Base-by-base conservation (phyloP, 1,140 invertebrate genomes). In the Panagrolaimus sp. region DNA sequence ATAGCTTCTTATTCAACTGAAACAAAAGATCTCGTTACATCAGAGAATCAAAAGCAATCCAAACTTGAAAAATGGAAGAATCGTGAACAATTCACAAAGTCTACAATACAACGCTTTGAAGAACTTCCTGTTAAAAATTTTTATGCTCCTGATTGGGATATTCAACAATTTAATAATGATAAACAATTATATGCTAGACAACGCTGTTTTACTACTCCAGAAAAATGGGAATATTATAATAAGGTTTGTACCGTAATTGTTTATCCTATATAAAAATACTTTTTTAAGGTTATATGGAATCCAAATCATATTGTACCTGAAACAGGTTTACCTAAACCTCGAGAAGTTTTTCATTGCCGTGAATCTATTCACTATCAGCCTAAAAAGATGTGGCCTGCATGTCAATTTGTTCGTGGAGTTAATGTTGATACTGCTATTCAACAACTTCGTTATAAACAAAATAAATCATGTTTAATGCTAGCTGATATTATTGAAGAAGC, bases 141-240 rank as follows among this genome's bases (percentile, higher is more conserved):
- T 67, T 83, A 74, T 65, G 81, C 81, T 27, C 80, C 80, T 20
- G 81, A 83, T 66, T 82, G 80, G 80, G 51, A 76, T 65, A 38
- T 83, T 1, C 68, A 82, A 16, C 62, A 81, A 65, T 67, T 67
- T 11, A 42, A 66, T 1, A 73, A 75, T 13, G 74, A 68, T 5
- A 70, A 74, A 13, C 65, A 68, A 23, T 73, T 75, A 16, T 46
- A 70, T 57, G 79, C 80, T 9, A n/a, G 71, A 45, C 67, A 75
- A 25, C 57, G 69, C 45, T 81, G 74, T 65, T 73, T 68, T 9
- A 71, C 48, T n/a, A 82, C 80, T 11, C 80, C 80, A 5, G 81
- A 82, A 13, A 82, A 82, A 57, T 82, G 80, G 80, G 81, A 82
- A 46, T 81, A 82, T 66, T 78, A 82, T 42, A 82, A 82, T 66